A percentile compares a stretch with the other conserved stretches of the same genome.
phyloP scores from a whole-genome alignment of 2,797 vertebrate species.

The Notamacropus eugenii region DNA sequence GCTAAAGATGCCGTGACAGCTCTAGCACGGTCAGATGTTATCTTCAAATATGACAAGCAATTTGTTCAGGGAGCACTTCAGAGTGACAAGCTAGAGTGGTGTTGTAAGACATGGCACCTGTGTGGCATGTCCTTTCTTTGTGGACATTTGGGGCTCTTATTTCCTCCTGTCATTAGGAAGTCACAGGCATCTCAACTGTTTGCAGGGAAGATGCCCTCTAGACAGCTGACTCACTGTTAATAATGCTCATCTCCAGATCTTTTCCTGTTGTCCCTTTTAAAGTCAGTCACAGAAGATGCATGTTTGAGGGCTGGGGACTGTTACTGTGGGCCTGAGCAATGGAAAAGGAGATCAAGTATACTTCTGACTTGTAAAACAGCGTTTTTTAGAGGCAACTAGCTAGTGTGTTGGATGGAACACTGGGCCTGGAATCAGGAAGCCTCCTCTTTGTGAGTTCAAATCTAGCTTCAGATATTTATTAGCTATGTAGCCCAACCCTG shows the following conservation, averaged over 20 bases:
- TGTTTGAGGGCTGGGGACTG: not conserved
- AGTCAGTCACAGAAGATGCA: too few relatives aligned
- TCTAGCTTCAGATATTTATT: not conserved
- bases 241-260: not conserved
- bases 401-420: not conserved
- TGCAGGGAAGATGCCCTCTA: constrained; percentile 72
- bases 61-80: constrained; percentile 80
- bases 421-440: not conserved
- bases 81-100: constrained; percentile 82
- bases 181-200: constrained; percentile 71
- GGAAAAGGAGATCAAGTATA: not conserved
- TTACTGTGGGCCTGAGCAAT: not conserved
- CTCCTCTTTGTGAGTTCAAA: not conserved
- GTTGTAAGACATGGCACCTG: constrained; percentile 85
- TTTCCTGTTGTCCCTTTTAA: not conserved
- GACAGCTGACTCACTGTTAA: constrained; percentile 64
- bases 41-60: constrained; percentile 81
- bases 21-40: constrained; percentile 79
- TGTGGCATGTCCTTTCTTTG: constrained; percentile 78
- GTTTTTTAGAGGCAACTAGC: not conserved
- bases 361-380: not conserved
- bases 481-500: not conserved
- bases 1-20: constrained; percentile 77
- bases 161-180: constrained; percentile 75
- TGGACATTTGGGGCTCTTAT: constrained; percentile 76